These are phyloP conservation scores for Mormyrus hasselquistii DNA, from an alignment of 2,797 vertebrate genomes.

Conservation along the genomic window DNA sequence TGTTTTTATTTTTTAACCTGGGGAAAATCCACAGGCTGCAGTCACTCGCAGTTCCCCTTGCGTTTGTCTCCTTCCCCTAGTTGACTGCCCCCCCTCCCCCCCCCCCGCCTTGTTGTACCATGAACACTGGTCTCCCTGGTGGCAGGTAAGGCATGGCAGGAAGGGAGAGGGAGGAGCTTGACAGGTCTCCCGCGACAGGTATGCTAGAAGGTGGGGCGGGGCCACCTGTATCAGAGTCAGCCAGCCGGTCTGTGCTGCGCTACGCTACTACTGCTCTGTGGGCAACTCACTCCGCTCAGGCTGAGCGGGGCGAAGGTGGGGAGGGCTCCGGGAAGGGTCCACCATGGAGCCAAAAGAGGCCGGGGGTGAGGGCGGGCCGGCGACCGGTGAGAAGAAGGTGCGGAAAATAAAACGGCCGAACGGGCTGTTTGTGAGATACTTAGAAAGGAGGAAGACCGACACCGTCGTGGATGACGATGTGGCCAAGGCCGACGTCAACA, in stretches of 20 bases:
- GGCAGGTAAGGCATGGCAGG: conserved; percentile 38
- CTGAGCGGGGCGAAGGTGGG: conserved; percentile 28
- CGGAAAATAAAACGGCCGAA: conserved; percentile 67
- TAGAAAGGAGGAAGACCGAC: conserved; percentile 88
- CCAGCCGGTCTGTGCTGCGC: conserved; percentile 58
- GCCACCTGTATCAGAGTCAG: conserved; percentile 59
- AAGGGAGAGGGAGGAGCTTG: conserved; percentile 55
- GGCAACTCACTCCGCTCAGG: conserved; percentile 32
- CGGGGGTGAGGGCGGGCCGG: conserved; percentile 38
- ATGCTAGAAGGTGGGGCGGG: conserved; percentile 51
- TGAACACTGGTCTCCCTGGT: conserved; percentile 47
- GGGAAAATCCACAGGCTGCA: background rate
- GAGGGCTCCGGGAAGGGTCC: conserved; percentile 31
- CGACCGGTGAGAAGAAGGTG: conserved; percentile 61
- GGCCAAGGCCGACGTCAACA: conserved; percentile 65
- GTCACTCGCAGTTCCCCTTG: background rate
- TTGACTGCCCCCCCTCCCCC: background rate
- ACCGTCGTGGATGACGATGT: conserved; percentile 71
- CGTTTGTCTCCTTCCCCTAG: background rate
- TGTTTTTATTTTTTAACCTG: background rate
- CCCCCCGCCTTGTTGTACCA: conserved; percentile 13
- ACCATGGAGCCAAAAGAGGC: conserved; percentile 66
- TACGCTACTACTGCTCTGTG: conserved; percentile 55
- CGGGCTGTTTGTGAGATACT: conserved; percentile 76
- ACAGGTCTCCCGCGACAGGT: conserved; percentile 52